A percentile compares a stretch with the other conserved stretches of the same genome.
These are phyloP conservation scores for Leptodactylus fuscus DNA, from an alignment of 2,113 vertebrate species.

Conservation along the genomic window DNA sequence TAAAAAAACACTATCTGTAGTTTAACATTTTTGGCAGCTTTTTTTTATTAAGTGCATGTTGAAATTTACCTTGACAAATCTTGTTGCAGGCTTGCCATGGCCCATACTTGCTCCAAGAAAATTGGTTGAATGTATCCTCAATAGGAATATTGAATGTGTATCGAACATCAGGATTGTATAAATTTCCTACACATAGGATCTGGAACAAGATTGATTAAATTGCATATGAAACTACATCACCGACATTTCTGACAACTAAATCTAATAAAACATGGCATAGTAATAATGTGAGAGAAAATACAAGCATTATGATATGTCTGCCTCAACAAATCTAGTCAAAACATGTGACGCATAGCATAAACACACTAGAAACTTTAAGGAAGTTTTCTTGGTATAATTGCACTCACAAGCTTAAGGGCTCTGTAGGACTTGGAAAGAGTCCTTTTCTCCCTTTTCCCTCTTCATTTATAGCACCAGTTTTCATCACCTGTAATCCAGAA, in stretches of 20 bases:
- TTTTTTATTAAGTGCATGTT: too few relatives aligned
- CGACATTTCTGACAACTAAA: not conserved
- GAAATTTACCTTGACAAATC: slow-evolving; percentile 87
- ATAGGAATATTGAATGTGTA: slow-evolving; percentile 93
- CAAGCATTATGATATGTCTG: slow-evolving; percentile 3
- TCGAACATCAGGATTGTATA: slow-evolving; percentile 91
- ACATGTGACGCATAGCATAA: slow-evolving; percentile 11
- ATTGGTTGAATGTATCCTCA: slow-evolving; percentile 82
- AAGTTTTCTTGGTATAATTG: not conserved
- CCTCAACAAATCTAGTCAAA: slow-evolving; percentile 16
- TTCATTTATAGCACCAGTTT: slow-evolving; percentile 11
- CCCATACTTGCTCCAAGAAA: slow-evolving; percentile 87
- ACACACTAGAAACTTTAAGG: not conserved
- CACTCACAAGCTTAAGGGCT: slow-evolving; percentile 21
- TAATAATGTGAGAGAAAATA: too few relatives aligned
- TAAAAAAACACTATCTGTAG: too few relatives aligned
- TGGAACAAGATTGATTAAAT: slow-evolving; percentile 64
- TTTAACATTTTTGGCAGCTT: too few relatives aligned
- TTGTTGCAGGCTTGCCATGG: slow-evolving; percentile 91
- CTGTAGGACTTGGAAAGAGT: slow-evolving; percentile 19
- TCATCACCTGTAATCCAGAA: slow-evolving; percentile 27
- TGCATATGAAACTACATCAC: slow-evolving; percentile 12
- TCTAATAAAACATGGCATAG: too few relatives aligned
- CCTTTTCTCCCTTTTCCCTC: slow-evolving; percentile 25
- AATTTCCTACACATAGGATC: slow-evolving; percentile 96